Evolutionary conservation across 2,113 vertebrate genomes (phyloP).

Genomic region (Peromyscus leucopus): DNA sequence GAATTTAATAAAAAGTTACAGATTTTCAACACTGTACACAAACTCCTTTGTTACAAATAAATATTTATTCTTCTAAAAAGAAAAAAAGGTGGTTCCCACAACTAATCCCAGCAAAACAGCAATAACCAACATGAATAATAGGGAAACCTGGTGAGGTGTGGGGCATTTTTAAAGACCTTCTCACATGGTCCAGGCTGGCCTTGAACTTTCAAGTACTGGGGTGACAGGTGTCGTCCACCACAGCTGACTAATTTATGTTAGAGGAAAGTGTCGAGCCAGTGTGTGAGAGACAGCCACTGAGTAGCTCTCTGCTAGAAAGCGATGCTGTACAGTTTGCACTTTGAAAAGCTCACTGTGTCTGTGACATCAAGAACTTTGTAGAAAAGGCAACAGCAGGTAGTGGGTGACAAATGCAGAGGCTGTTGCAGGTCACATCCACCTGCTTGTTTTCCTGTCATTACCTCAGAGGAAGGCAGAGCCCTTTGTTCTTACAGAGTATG

Average conservation of each 20-base stretch:
- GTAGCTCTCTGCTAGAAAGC: not conserved
- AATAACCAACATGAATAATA: not conserved
- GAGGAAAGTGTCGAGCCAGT: not conserved
- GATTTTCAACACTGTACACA: too few species aligned
- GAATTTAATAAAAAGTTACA: too few species aligned
- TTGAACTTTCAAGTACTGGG: not conserved
- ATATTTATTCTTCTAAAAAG: too few species aligned
- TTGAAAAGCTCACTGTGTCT: not conserved
- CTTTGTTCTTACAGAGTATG: not conserved
- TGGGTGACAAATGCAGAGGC: not conserved
- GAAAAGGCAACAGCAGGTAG: not conserved
- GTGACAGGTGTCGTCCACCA: not conserved
- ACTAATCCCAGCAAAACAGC: not conserved
- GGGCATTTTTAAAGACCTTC: not conserved
- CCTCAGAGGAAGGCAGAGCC: not conserved
- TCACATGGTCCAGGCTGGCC: not conserved
- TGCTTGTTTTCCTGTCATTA: not conserved
- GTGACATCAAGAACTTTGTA: not conserved
- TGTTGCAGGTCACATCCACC: not conserved
- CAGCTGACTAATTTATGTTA: not conserved
- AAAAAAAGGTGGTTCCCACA: not conserved
- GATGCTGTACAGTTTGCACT: not conserved
- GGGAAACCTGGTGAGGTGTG: not conserved
- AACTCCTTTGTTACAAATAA: too few species aligned
- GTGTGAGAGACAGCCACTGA: not conserved